Evolutionary conservation across 1,140 invertebrate species (phyloP), one percentile per base, ranked within the genome.

Genomic region (Araneus ventricosus): DNA sequence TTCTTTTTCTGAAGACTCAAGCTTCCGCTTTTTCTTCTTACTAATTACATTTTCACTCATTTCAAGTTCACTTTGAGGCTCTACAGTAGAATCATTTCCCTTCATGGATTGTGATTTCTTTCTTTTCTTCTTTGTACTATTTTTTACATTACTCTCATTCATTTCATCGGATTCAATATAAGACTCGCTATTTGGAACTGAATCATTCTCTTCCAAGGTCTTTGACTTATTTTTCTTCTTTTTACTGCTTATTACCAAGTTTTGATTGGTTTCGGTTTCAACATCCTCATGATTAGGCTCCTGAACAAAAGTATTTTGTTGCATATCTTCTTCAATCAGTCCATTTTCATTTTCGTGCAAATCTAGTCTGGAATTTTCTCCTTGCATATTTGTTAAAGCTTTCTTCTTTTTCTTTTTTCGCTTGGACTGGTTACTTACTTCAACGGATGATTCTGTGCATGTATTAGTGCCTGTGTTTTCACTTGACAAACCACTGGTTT

Each of bases 201-300:
- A 70, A 0, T 70, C 27, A 30, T 90, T 39, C 93, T 94, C 41
- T 93, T 94, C 90, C 5, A n/a, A 24, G 20, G 4, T 61, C 1
- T 61, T 61, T 20, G 24, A 20, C 6, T n/a, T 61, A 24, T 61
- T 61, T 61, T 61, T 61, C 59, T 24, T 95, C 91, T 95, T 95
- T 70, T 85, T 94, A 70, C 67, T 92, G 85, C 52, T 93, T 79
- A 93, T 94, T 30, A 59, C 45, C 24, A 86, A 39, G 45, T 88
- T 94, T 52, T 52, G 45, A 24, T 80, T 67, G 27, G 22, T 82
- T 82, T 82, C n/a, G 80, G 8, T 10, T 41, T 41, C 39, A 41
- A n/a, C 45, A 45, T 39, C 80, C 8, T n/a, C 39, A 82, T 82
- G 20, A 45, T 4, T 82, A 41, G 3, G 3, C 14, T 70, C 63